These are phyloP conservation scores for Luffia ferchaultella DNA, from an alignment of 2,888 invertebrate genomes.

Conservation along the genomic window DNA sequence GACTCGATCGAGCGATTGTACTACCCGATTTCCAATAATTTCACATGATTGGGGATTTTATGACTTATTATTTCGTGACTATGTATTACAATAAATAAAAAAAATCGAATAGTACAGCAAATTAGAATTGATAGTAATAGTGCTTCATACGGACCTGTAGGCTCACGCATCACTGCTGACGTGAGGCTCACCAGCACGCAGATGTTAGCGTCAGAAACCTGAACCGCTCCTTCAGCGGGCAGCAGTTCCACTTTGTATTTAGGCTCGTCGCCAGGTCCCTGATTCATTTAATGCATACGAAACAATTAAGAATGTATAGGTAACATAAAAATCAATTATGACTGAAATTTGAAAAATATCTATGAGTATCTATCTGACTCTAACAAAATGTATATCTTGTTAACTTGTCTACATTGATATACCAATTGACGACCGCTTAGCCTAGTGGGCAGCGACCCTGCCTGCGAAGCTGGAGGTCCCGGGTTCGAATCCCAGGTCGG, in stretches of 20 bases:
- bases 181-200: constrained; percentile 90
- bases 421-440: too few relatives aligned
- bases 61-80: too few relatives aligned
- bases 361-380: too few relatives aligned
- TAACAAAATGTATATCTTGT: too few relatives aligned
- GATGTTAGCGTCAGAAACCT: constrained; percentile 80
- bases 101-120: neutral
- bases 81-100: neutral
- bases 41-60: neutral
- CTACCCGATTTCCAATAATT: neutral
- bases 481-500: too few relatives aligned
- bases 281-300: too few relatives aligned
- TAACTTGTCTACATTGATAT: too few relatives aligned
- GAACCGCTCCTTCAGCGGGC: constrained; percentile 85
- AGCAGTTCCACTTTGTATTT: constrained; percentile 86
- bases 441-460: too few relatives aligned
- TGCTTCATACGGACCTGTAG: constrained; percentile 60
- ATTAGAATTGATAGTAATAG: neutral
- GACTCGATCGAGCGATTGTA: neutral
- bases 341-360: too few relatives aligned
- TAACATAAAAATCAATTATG: too few relatives aligned
- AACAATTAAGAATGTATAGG: too few relatives aligned
- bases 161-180: constrained; percentile 91
- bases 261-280: constrained; percentile 31
- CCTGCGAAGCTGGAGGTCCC: too few relatives aligned